Evolutionary conservation across 2,113 vertebrate genomes (phyloP).

Genomic region (Elephantulus edwardii): DNA sequence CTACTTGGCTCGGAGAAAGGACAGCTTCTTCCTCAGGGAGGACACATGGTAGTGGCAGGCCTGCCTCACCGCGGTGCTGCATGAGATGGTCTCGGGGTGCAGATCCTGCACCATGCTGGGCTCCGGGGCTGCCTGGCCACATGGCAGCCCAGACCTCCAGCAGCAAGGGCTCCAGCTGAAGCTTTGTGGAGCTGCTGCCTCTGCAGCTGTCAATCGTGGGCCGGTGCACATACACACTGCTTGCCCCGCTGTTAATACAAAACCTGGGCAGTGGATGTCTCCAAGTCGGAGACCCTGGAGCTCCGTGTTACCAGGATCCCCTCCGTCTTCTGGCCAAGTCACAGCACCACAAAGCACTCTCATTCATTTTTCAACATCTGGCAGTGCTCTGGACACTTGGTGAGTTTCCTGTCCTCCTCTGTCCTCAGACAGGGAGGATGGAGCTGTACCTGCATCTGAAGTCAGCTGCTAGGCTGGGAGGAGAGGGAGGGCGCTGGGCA

Average conservation of each 20-base stretch:
- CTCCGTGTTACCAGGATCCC: not conserved
- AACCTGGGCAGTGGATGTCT: not conserved
- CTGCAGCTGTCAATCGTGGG: rapidly evolving
- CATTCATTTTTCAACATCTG: slow-evolving; percentile 30
- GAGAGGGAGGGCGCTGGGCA: not conserved
- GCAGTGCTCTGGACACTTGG: not conserved
- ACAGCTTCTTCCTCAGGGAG: slow-evolving; percentile 83
- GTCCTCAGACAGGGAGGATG: slow-evolving; percentile 25
- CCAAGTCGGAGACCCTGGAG: not conserved
- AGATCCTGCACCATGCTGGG: slow-evolving; percentile 80
- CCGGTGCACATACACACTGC: not conserved
- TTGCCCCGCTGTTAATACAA: not conserved
- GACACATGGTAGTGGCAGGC: slow-evolving; percentile 72
- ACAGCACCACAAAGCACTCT: not conserved
- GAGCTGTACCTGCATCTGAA: slow-evolving; percentile 32
- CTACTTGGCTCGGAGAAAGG: slow-evolving; percentile 79
- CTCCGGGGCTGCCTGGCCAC: not conserved
- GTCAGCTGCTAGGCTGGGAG: slow-evolving; percentile 43
- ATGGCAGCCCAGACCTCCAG: slow-evolving; percentile 1
- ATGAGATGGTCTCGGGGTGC: not conserved
- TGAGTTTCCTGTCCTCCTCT: slow-evolving; percentile 7
- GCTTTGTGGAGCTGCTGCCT: not conserved
- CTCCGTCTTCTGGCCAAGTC: not conserved
- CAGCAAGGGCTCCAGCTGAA: not conserved
- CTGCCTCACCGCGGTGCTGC: slow-evolving; percentile 71